These are phyloP conservation scores for Neogobius melanostomus DNA, from an alignment of 2,113 vertebrate species.

Conservation along the genomic window DNA sequence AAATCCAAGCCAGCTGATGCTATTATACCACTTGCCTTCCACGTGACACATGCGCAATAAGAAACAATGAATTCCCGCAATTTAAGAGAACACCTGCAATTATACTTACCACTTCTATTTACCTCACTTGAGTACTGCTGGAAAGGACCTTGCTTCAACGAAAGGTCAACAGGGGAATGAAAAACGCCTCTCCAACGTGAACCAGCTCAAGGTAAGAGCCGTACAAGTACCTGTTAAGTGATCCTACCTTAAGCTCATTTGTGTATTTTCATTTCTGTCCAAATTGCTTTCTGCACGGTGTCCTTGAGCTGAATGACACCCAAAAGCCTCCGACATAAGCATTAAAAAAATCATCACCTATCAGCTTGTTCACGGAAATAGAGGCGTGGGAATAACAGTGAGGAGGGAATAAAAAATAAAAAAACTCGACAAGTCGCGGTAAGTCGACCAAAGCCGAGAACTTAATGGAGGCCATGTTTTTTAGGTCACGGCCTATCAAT, in stretches of 20 bases:
- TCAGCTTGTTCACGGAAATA: slow-evolving; percentile 47
- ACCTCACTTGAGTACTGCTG: neutral
- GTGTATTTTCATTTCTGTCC: slow-evolving; percentile 13
- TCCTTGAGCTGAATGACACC: slow-evolving; percentile 32
- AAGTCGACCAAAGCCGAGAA: slow-evolving; percentile 47
- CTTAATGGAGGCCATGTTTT: slow-evolving; percentile 65
- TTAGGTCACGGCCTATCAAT: slow-evolving; percentile 46
- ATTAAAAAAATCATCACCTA: slow-evolving; percentile 43
- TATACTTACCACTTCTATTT: slow-evolving; percentile 1
- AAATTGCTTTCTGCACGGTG: slow-evolving; percentile 14
- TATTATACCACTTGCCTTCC: neutral
- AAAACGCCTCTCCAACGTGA: neutral
- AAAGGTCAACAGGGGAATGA: slow-evolving; percentile 1
- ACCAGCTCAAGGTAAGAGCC: slow-evolving; percentile 1
- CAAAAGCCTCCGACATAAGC: slow-evolving; percentile 35
- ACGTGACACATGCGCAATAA: neutral
- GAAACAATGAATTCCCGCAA: neutral
- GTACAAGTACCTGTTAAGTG: neutral
- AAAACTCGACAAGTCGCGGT: slow-evolving; percentile 55
- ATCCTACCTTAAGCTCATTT: neutral
- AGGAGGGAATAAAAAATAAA: slow-evolving; percentile 22
- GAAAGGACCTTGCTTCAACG: neutral
- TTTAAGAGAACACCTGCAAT: neutral
- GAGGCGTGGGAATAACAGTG: slow-evolving; percentile 53
- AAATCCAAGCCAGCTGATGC: neutral